A percentile compares a stretch with the other conserved stretches of the same genome.
phyloP scores from a whole-genome alignment of 1,140 invertebrate species.

The Pseudomyrmex flavicornis region DNA sequence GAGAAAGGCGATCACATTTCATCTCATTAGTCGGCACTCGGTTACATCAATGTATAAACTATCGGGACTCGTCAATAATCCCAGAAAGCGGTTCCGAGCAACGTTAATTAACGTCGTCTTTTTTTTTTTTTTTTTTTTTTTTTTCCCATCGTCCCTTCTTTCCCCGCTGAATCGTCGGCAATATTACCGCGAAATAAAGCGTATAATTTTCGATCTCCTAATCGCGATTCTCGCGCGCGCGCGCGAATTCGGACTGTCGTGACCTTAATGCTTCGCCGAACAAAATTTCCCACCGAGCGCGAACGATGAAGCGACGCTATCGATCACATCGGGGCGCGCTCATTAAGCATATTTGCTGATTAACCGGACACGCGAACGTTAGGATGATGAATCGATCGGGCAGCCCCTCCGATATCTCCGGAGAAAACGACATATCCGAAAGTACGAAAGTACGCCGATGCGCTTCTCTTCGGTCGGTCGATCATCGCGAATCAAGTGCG shows the following conservation, averaged over 20 bases:
- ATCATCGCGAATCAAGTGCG: background rate
- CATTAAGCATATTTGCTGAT: slow-evolving; percentile 52
- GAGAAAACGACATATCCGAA: slow-evolving; percentile 10
- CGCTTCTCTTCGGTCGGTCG: background rate
- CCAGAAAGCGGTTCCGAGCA: slow-evolving; percentile 55
- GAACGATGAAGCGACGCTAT: slow-evolving; percentile 21
- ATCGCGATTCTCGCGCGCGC: background rate
- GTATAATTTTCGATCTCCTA: slow-evolving; percentile 57
- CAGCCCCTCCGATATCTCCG: slow-evolving; percentile 13
- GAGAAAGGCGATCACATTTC: slow-evolving; percentile 83
- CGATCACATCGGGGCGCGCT: slow-evolving; percentile 46
- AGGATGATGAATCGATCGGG: slow-evolving; percentile 50
- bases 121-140: slow-evolving; percentile 63
- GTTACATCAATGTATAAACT: slow-evolving; percentile 80
- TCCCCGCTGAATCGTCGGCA: slow-evolving; percentile 16
- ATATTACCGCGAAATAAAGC: slow-evolving; percentile 34
- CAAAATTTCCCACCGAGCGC: background rate
- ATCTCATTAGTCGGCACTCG: slow-evolving; percentile 79
- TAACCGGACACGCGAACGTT: slow-evolving; percentile 1
- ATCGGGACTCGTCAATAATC: slow-evolving; percentile 64
- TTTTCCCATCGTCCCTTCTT: slow-evolving; percentile 61
- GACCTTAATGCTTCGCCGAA: slow-evolving; percentile 41
- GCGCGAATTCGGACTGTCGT: slow-evolving; percentile 18
- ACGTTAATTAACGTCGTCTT: slow-evolving; percentile 76
- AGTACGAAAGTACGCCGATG: background rate